Evolutionary conservation across 2,888 invertebrate species (phyloP).

Genomic region (Drosophila nigricruria): DNA sequence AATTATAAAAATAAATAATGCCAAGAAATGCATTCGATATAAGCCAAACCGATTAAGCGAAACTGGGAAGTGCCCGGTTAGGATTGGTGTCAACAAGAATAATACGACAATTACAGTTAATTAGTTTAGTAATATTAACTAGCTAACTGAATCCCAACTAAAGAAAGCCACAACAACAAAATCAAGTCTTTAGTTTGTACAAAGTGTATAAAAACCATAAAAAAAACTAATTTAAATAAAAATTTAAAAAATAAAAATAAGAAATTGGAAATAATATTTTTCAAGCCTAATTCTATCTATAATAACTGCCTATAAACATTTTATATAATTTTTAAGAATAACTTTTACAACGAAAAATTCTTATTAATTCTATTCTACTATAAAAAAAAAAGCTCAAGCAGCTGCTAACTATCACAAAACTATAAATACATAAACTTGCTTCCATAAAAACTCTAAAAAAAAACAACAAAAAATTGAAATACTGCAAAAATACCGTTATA

Average conservation of each 20-base stretch:
- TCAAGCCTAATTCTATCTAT: constrained; percentile 3
- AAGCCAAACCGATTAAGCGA: constrained; percentile 35
- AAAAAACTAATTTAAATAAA: constrained; percentile 6
- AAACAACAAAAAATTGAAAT: background rate
- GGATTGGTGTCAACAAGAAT: constrained; percentile 71
- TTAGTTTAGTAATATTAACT: constrained; percentile 51
- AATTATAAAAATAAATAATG: constrained; percentile 61
- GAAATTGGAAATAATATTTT: background rate
- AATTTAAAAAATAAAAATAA: background rate
- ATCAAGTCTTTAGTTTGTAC: constrained; percentile 41
- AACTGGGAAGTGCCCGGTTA: constrained; percentile 57
- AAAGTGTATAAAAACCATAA: constrained; percentile 42
- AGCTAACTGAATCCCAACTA: constrained; percentile 26
- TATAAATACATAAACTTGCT: background rate
- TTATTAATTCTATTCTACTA: background rate
- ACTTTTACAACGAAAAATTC: background rate
- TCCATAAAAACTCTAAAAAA: background rate
- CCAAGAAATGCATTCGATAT: constrained; percentile 44
- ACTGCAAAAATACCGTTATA: background rate
- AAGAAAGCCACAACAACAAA: constrained; percentile 21
- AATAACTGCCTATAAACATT: constrained; percentile 32
- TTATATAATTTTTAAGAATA: background rate
- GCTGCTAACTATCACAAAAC: constrained; percentile 4
- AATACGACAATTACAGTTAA: constrained; percentile 67
- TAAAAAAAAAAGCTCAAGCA: background rate